Base-by-base conservation (phyloP, 2,113 vertebrate genomes). In the Pollachius pollachius region DNA sequence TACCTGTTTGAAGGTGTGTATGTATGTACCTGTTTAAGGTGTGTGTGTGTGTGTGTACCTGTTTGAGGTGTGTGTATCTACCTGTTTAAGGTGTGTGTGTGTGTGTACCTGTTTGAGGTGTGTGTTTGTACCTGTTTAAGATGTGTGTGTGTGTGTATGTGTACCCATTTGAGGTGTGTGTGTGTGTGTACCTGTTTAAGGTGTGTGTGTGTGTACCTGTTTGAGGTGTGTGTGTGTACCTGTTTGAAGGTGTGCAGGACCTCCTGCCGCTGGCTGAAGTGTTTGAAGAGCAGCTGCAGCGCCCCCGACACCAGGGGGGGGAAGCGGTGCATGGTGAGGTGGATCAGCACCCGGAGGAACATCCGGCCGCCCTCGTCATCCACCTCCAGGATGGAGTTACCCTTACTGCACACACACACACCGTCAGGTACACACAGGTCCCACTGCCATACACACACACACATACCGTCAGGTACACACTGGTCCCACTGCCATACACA, bases 221-320 rank as follows among this genome's bases (percentile, higher is more conserved):
- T 12, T 56, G 64, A 57, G 18, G 37, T 5, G 17, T 16, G 21
- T 52, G 48, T 15, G 52, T 15, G 70, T 89, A 97, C 97, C 96
- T 99, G 97, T 84, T 98, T 96, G 81, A 99, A 99, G 73, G 97
- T 98, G 83, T 96, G 95, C 78, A 99, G 87, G 73, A 97, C 93
- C 70, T 99, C 97, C 89, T 99, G 96, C 76, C 97, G 94, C 89
- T 99, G 97, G 88, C 97, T 99, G 89, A 99, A 99, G 87, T 99
- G 97, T 84, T 98, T 97, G 88, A 98, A 99, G 70, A 99, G 96
- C 65, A 99, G 94, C 84, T 98, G 96, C 81, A 99, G 91, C 9
- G 97, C 96, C 16, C 95, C 96, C 0, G 97, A 99, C 77, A 99
- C 93, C 69, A 99, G 92, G 0, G 97, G 95, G 0, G 97, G 92